Conservation (phyloP, 2,113 vertebrate species). For the Caranx ignobilis region DNA sequence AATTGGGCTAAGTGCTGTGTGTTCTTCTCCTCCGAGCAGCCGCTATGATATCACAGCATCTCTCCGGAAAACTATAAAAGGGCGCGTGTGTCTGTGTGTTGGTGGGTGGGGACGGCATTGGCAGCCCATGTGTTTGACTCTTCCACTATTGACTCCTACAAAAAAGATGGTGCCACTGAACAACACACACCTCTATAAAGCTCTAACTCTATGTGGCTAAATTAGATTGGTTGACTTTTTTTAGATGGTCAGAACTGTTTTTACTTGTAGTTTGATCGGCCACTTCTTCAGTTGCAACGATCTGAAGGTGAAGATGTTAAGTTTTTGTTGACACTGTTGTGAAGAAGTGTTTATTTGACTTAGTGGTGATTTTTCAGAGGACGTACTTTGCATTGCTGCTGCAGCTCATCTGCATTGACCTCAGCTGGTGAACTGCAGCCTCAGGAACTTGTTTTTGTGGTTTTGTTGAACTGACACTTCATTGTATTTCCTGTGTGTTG, state of each 20-base stretch:
- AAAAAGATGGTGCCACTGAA: no score
- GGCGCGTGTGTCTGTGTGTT: not conserved
- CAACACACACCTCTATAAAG: no score
- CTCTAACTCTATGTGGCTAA: no score
- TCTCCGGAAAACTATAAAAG: constrained; percentile 26
- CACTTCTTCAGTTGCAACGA: not conserved
- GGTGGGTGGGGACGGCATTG: not conserved
- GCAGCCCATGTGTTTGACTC: not conserved
- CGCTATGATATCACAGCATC: constrained; percentile 16
- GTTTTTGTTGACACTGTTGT: no score
- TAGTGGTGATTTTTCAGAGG: no score
- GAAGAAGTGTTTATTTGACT: no score
- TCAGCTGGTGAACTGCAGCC: not conserved
- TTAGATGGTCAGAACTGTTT: no score
- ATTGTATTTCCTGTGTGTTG: not conserved
- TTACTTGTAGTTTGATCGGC: no score
- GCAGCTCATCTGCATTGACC: not conserved
- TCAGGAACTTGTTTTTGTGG: not conserved
- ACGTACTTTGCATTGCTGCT: no score
- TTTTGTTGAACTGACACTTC: not conserved
- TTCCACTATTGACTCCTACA: not conserved
- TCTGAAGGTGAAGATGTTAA: not conserved
- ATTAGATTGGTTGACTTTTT: no score
- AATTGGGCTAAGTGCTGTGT: constrained; percentile 63
- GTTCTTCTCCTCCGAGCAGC: constrained; percentile 17